Conservation (phyloP, 2,888 invertebrate species). For the Drosophila anomelani region DNA sequence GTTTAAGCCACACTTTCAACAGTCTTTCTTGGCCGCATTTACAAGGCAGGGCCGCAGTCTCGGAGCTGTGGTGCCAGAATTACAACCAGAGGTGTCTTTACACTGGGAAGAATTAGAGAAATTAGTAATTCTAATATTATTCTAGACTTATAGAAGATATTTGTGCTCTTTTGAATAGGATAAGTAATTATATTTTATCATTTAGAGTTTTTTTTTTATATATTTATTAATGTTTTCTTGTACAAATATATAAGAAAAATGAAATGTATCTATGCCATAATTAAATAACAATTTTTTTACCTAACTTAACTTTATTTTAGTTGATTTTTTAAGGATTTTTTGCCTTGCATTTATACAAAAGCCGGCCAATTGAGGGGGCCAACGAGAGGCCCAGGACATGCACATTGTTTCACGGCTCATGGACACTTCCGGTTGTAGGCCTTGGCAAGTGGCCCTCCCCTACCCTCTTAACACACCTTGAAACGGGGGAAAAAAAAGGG, state of each 20-base stretch:
- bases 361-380: neutral
- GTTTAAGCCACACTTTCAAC: conserved; percentile 19
- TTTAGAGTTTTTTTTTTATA: neutral
- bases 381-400: conserved; percentile 4
- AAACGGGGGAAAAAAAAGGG: neutral
- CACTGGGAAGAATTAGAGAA: neutral
- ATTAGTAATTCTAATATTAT: too few relatives aligned
- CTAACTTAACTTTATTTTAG: neutral
- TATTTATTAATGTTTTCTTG: neutral
- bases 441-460: conserved; percentile 11
- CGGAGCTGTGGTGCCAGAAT: neutral
- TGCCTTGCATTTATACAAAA: neutral
- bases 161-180: neutral
- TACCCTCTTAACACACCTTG: neutral
- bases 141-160: neutral
- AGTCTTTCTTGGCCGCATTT: conserved; percentile 21
- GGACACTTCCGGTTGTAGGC: conserved; percentile 38
- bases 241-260: too few relatives aligned
- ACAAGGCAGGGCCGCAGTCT: conserved; percentile 11
- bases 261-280: too few relatives aligned
- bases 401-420: conserved; percentile 31
- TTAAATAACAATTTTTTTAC: too few relatives aligned
- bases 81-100: conserved; percentile 1
- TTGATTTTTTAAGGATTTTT: neutral
- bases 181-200: too few relatives aligned